Conservation (phyloP, 2,797 vertebrate species). For the Poecilia wingei region DNA sequence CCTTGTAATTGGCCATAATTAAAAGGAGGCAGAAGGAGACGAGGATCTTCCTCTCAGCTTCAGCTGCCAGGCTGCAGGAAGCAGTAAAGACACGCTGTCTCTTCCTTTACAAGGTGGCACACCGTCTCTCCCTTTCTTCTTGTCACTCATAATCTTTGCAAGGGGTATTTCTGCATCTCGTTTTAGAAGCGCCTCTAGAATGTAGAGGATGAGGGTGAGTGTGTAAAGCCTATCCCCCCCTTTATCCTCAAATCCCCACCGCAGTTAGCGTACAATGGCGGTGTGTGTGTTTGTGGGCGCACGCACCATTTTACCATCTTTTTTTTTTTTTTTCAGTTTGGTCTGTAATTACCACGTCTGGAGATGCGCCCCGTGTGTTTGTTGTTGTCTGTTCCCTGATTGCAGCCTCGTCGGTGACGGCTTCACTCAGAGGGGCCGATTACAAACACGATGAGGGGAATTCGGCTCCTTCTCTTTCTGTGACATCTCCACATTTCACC, state of each 20-base stretch:
- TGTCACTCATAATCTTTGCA: slow-evolving; percentile 72
- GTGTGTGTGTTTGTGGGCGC: slow-evolving; percentile 26
- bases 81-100: slow-evolving; percentile 75
- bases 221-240: slow-evolving; percentile 57
- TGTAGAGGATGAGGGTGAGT: slow-evolving; percentile 28
- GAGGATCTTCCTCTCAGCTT: slow-evolving; percentile 74
- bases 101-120: slow-evolving; percentile 77
- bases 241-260: slow-evolving; percentile 60
- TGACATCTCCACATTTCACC: slow-evolving; percentile 8
- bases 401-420: slow-evolving; percentile 21
- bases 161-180: slow-evolving; percentile 54
- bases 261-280: slow-evolving; percentile 20
- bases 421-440: slow-evolving; percentile 35
- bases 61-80: slow-evolving; percentile 77
- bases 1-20: slow-evolving; percentile 83
- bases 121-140: slow-evolving; percentile 63
- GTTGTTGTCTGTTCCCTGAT: slow-evolving; percentile 63
- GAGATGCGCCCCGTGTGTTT: slow-evolving; percentile 65
- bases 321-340: slow-evolving; percentile 16
- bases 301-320: slow-evolving; percentile 43
- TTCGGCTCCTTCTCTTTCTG: slow-evolving; percentile 26
- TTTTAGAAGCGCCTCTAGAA: slow-evolving; percentile 39
- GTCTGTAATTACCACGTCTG: slow-evolving; percentile 75
- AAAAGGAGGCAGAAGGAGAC: slow-evolving; percentile 77
- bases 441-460: slow-evolving; percentile 26